These are phyloP conservation scores for Orchestes rusci DNA, from an alignment of 2,888 invertebrate genomes.

Conservation along the genomic window DNA sequence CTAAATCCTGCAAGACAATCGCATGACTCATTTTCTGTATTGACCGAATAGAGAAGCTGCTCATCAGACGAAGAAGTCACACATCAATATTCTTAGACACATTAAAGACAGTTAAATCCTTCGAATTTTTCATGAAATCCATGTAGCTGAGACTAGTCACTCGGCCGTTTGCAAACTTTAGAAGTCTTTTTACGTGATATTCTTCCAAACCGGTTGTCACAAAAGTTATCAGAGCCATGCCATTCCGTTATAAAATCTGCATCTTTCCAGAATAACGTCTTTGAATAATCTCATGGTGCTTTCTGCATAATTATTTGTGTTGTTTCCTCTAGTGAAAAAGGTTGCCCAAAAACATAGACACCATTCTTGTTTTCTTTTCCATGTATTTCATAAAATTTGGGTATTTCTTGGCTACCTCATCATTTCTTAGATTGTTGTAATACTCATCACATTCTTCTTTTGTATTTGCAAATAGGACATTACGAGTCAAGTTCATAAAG, in stretches of 20 bases:
- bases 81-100: background rate
- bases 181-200: background rate
- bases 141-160: background rate
- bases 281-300: background rate
- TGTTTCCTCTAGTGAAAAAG: background rate
- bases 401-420: background rate
- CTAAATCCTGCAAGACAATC: background rate
- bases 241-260: background rate
- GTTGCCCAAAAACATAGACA: background rate
- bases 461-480: background rate
- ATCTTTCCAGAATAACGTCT: background rate
- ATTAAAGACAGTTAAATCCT: background rate
- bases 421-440: background rate
- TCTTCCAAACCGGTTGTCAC: background rate
- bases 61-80: background rate
- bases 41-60: background rate
- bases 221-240: background rate
- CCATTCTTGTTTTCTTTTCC: conserved; percentile 1
- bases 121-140: background rate
- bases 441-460: background rate
- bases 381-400: background rate
- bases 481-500: background rate
- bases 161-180: background rate
- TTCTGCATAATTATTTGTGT: background rate
- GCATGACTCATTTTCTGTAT: background rate